Conservation (phyloP, 2,113 vertebrate species). For the Falco punctatus region DNA sequence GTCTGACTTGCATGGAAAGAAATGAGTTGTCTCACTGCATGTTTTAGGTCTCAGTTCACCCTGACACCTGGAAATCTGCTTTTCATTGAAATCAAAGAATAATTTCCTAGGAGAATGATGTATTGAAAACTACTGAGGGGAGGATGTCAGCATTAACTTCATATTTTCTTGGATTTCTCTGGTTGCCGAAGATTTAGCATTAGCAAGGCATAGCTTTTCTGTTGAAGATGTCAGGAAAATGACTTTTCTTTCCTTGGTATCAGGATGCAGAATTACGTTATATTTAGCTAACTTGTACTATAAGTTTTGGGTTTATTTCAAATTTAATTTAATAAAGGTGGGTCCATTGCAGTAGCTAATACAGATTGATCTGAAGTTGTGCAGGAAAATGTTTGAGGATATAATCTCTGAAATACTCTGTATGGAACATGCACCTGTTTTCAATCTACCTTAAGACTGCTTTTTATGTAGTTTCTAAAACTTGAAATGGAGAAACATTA, state of each 20-base stretch:
- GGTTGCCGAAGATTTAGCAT: background rate
- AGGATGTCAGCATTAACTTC: slow-evolving; percentile 7
- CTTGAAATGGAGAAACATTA: background rate
- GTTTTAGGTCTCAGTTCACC: background rate
- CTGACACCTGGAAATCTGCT: slow-evolving; percentile 30
- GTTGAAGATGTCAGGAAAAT: background rate
- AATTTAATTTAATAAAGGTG: slow-evolving; percentile 23
- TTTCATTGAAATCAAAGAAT: slow-evolving; percentile 22
- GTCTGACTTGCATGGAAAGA: background rate
- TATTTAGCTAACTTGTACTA: background rate
- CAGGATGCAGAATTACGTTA: background rate
- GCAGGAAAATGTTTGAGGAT: background rate
- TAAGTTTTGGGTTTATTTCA: background rate
- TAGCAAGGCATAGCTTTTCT: background rate
- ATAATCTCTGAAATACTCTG: background rate
- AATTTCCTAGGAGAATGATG: slow-evolving; percentile 11
- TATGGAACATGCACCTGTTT: background rate
- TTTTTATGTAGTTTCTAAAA: background rate
- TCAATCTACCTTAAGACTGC: background rate
- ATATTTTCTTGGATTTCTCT: slow-evolving; percentile 10
- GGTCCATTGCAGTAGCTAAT: slow-evolving; percentile 18
- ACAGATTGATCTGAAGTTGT: background rate
- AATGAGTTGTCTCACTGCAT: background rate
- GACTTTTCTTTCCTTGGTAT: background rate
- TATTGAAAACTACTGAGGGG: background rate